Evolutionary conservation across 2,888 invertebrate genomes (phyloP).

Genomic region (Lithophane socia): DNA sequence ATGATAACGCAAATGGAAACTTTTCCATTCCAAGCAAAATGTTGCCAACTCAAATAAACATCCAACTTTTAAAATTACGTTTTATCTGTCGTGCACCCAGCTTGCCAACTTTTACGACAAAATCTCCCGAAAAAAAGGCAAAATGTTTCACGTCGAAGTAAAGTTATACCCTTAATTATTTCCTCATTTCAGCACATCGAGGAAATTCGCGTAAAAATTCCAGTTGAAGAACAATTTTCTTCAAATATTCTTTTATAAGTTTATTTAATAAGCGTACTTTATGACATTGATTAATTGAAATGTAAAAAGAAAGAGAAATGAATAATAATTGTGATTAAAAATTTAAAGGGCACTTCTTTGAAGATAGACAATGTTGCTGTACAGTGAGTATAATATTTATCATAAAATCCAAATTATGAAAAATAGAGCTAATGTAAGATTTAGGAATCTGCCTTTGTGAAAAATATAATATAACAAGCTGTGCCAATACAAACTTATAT

Average conservation of each 20-base stretch:
- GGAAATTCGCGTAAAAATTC: constrained; percentile 54
- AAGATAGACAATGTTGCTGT: not conserved
- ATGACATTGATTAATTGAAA: constrained; percentile 53
- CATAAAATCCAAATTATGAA: not conserved
- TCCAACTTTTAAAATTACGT: constrained; percentile 64
- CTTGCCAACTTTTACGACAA: constrained; percentile 56
- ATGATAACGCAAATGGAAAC: constrained; percentile 50
- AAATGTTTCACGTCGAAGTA: constrained; percentile 56
- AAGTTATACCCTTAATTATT: constrained; percentile 67
- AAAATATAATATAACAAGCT: no score
- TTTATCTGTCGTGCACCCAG: constrained; percentile 55
- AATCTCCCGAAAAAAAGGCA: constrained; percentile 49
- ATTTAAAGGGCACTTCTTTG: not conserved
- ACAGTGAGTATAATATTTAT: not conserved
- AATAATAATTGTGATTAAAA: constrained; percentile 39
- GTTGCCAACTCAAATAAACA: constrained; percentile 56
- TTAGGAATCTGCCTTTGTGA: not conserved
- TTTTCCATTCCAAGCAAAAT: constrained; percentile 44
- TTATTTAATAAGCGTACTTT: constrained; percentile 54
- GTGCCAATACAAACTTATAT: no score
- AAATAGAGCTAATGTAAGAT: not conserved
- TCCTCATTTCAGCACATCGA: constrained; percentile 56
- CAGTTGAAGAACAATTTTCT: constrained; percentile 49
- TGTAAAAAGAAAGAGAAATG: constrained; percentile 18
- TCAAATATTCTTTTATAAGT: constrained; percentile 57